Conservation (phyloP, 2,888 invertebrate species). For the Acanthosepion pharaonis region DNA sequence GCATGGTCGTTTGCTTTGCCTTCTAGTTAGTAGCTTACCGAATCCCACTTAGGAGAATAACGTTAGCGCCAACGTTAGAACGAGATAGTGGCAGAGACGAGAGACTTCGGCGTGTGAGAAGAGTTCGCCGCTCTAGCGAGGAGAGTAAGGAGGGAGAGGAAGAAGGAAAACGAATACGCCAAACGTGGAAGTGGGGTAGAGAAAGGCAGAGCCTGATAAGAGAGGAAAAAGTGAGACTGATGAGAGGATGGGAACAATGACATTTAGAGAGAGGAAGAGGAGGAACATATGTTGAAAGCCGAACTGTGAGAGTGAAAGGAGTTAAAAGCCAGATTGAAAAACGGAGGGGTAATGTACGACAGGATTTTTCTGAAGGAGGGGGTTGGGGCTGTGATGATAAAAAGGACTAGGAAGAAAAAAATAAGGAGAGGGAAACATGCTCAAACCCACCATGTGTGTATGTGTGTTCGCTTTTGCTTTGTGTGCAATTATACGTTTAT, state of each 20-base stretch:
- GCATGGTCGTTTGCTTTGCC: not conserved
- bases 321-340: not conserved
- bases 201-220: not conserved
- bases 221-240: not conserved
- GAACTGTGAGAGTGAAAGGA: not conserved
- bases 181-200: not conserved
- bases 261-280: not conserved
- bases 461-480: not conserved
- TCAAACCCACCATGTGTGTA: not conserved
- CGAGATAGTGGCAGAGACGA: conserved; percentile 33
- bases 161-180: not conserved
- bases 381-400: not conserved
- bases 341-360: not conserved
- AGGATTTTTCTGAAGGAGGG: not conserved
- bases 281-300: not conserved
- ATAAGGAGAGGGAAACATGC: not conserved
- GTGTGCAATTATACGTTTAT: not conserved
- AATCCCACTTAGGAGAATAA: not conserved
- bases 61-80: not conserved
- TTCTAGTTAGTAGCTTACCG: conserved; percentile 9
- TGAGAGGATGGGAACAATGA: not conserved
- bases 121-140: not conserved
- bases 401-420: not conserved
- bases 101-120: not conserved
- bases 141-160: not conserved